Evolutionary conservation across 2,888 invertebrate genomes (phyloP), one percentile per base, ranked within the genome.

Genomic region (Papilio elwesi): DNA sequence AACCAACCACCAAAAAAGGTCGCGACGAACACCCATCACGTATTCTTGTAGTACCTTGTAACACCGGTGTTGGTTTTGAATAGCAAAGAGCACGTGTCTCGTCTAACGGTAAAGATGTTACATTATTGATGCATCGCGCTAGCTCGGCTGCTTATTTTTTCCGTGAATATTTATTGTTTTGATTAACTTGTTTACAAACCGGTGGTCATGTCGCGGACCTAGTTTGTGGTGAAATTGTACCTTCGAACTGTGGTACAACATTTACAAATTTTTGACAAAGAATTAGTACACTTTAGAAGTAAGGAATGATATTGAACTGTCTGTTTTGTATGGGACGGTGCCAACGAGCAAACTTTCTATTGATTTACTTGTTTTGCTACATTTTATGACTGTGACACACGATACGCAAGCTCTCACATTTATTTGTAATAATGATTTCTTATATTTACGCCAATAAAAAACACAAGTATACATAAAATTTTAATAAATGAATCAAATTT

Each of bases 11-110:
- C 64, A 47, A 70, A 70, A 70, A 70, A 70, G 48, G 55, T 38
- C 63, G 48, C 48, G 53, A 71, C 26, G 53, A 66, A 68, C 65
- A 55, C 63, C 49, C 55, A 55, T 65, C 59, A 69, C 55, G 69
- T 57, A 64, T 49, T 64, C 49, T 68, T 36, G n/a, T 57, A 36
- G 69, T n/a, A n/a, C n/a, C n/a, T n/a, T n/a, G n/a, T 52, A 65
- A 47, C 48, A 55, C 7, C 75, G 26, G 26, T 53, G 69, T 74
- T 74, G 73, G 78, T 79, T 80, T 79, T 77, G 85, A 84, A 84
- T 85, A 81, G 79, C 80, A 83, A 84, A 83, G 83, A 81, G 79
- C 81, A 81, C 81, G 80, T 83, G 83, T 78, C 76, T 71, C 74
- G 74, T 38, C 55, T 83, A 84, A 82, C 84, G 85, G 83, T 55